Percentiles rank a stretch among this genome's conserved stretches.
phyloP scores from a whole-genome alignment of 2,113 vertebrate genomes.

The Litocranius walleri region DNA sequence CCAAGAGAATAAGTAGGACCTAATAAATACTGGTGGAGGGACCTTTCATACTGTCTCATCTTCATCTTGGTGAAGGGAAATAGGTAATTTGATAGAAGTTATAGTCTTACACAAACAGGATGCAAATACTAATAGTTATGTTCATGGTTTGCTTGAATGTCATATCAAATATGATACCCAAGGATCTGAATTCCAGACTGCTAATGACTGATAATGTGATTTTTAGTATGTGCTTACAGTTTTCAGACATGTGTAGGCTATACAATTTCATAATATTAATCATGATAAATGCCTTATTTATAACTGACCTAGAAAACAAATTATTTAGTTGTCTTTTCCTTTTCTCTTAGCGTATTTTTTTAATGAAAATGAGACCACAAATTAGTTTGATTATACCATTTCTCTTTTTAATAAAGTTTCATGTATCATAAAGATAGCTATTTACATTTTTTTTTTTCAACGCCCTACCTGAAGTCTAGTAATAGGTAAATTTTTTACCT shows the following conservation, averaged over 20 bases:
- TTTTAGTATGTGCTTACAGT: not conserved
- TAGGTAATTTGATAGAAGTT: not conserved
- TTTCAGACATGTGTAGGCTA: not conserved
- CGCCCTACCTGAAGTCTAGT: not conserved
- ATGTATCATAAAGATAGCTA: too few species aligned
- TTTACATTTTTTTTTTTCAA: too few species aligned
- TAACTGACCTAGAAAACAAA: not conserved
- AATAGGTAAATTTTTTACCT: not conserved
- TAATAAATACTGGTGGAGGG: slow-evolving; percentile 54
- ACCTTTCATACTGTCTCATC: slow-evolving; percentile 29
- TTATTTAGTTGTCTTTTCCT: not conserved
- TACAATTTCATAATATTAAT: not conserved
- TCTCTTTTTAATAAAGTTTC: too few species aligned
- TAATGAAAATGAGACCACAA: too few species aligned
- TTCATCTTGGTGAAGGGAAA: slow-evolving; percentile 42
- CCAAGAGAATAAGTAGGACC: not conserved
- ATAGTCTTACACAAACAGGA: not conserved
- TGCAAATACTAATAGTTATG: not conserved
- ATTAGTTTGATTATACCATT: too few species aligned
- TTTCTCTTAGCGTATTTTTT: not conserved
- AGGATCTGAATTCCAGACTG: not conserved
- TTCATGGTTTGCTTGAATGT: not conserved
- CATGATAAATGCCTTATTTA: slow-evolving; percentile 39
- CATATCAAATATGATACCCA: not conserved
- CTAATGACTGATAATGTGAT: slow-evolving; percentile 10